Conservation (phyloP, 2,888 invertebrate genomes). For the Euphydryas editha region DNA sequence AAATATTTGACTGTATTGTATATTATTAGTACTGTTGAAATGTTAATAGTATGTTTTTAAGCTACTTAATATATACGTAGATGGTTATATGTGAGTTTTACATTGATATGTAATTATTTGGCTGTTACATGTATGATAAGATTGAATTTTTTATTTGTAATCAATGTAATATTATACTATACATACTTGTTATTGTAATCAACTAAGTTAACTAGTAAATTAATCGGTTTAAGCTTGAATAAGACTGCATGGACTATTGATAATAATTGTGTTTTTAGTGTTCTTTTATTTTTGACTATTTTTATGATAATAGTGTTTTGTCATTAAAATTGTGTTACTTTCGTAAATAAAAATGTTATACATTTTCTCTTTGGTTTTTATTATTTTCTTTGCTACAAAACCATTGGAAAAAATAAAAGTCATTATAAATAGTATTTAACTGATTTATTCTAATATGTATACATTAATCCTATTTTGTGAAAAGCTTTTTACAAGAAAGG, state of each 20-base stretch:
- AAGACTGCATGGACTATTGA: conserved; percentile 9
- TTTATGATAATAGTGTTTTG: neutral
- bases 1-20: no score
- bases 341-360: neutral
- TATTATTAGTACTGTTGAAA: no score
- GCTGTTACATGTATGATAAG: neutral
- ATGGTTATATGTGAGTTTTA: no score
- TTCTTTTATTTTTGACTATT: neutral
- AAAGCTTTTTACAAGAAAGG: conserved; percentile 71
- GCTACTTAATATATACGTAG: no score
- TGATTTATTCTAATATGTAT: conserved; percentile 68
- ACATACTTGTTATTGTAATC: neutral
- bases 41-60: no score
- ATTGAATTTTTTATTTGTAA: neutral
- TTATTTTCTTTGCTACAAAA: neutral
- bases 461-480: conserved; percentile 74
- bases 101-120: no score
- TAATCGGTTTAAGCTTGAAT: neutral
- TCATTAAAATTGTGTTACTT: neutral
- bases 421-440: conserved; percentile 45
- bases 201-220: neutral
- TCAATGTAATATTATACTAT: neutral
- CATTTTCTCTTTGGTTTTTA: neutral
- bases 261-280: neutral
- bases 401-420: conserved; percentile 26